phyloP scores from a whole-genome alignment of 1,140 invertebrate species.

The Drosophila carrolli region DNA sequence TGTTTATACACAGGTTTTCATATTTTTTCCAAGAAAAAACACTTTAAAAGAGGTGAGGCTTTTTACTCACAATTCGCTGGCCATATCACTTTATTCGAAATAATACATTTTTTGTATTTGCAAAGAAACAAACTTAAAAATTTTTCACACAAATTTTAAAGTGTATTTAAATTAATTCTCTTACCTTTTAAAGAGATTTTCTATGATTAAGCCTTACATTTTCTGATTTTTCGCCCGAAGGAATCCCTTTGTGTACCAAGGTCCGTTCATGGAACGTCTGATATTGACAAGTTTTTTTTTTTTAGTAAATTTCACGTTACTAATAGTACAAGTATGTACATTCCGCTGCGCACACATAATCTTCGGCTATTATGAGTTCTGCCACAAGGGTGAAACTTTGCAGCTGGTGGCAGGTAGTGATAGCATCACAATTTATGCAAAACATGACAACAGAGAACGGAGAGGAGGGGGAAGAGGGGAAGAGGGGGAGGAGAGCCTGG shows the following conservation, averaged over 20 bases:
- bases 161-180: no score
- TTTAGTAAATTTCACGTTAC: slow-evolving; percentile 14
- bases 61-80: no score
- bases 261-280: not conserved
- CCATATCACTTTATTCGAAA: no score
- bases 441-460: slow-evolving; percentile 47
- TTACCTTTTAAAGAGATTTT: no score
- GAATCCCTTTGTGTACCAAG: not conserved
- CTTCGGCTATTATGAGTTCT: slow-evolving; percentile 43
- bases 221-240: no score
- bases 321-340: not conserved
- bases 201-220: not conserved
- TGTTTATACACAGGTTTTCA: no score
- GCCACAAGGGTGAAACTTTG: slow-evolving; percentile 31
- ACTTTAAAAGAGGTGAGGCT: no score
- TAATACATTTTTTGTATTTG: no score
- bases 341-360: slow-evolving; percentile 35
- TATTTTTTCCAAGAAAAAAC: no score
- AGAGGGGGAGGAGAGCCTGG: slow-evolving; percentile 6
- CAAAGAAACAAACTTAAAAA: no score
- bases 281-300: slow-evolving; percentile 49
- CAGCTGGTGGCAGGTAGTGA: slow-evolving; percentile 35
- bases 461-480: not conserved
- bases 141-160: no score
- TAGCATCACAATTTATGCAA: slow-evolving; percentile 70